Base-by-base conservation (phyloP, 2,113 vertebrate species). In the Salvator merianae region DNA sequence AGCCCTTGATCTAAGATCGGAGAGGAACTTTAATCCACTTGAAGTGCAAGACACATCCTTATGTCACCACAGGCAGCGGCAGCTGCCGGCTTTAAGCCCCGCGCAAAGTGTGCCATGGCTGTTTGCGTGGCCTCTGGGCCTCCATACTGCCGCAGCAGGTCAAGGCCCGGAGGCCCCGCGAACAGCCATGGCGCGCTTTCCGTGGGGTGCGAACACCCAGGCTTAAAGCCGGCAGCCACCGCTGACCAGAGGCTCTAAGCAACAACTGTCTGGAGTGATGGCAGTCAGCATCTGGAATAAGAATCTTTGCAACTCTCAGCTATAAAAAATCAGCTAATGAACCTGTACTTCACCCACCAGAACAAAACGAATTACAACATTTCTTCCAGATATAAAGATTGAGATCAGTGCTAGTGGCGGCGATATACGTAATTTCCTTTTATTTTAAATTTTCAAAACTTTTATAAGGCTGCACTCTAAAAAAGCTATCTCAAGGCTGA, bases 21-120 rank as follows among this genome's bases (percentile, higher is more conserved):
- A 79, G 83, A 84, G 69, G 68, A 79, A 71, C 32, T 28, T 30
- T 78, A 84, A 84, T 78, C 83, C 24, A 70, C 82, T 71, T 63
- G n/a, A 79, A 84, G 66, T 36, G 40, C 75, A 72, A 62, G 36
- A 47, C 7, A 14, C 30, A 71, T 62, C 75, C 76, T 84, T 59
- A 34, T 63, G 72, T 78, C 63, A 72, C 38, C n/a, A n/a, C n/a
- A n/a, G n/a, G n/a, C n/a, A n/a, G n/a, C n/a, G n/a, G n/a, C n/a
- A n/a, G n/a, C n/a, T n/a, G n/a, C n/a, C n/a, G n/a, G n/a, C n/a
- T n/a, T n/a, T n/a, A n/a, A n/a, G n/a, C n/a, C n/a, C n/a, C n/a
- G n/a, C n/a, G n/a, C n/a, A n/a, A n/a, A n/a, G n/a, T n/a, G n/a
- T n/a, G n/a, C n/a, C n/a, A n/a, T n/a, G n/a, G n/a, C n/a, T n/a